Percentiles rank a stretch among this genome's conserved stretches.
phyloP scores from a whole-genome alignment of 1,140 invertebrate species.

The Habropoda laboriosa region DNA sequence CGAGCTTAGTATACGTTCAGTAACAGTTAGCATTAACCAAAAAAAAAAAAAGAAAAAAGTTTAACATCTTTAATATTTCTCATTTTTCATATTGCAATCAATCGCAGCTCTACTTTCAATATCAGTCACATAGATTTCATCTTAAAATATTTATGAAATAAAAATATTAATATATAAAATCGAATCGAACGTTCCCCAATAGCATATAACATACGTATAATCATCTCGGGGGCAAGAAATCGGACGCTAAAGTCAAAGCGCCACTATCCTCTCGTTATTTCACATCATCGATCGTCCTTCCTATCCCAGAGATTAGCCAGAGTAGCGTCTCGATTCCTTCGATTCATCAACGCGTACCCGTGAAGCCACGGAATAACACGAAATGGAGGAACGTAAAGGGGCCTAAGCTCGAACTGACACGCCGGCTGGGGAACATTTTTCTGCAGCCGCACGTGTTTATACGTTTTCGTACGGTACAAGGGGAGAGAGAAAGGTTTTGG shows the following conservation, averaged over 20 bases:
- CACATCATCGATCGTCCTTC: neutral
- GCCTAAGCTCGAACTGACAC: conserved; percentile 36
- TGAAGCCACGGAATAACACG: conserved; percentile 13
- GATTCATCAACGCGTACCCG: conserved; percentile 41
- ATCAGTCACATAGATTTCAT: too few relatives aligned
- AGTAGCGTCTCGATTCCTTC: conserved; percentile 44
- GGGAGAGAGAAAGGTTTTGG: conserved; percentile 47
- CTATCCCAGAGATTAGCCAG: conserved; percentile 30
- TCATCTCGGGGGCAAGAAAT: too few relatives aligned
- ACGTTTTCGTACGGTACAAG: conserved; percentile 26
- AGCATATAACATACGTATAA: too few relatives aligned
- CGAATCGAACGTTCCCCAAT: too few relatives aligned
- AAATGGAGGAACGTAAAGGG: conserved; percentile 31
- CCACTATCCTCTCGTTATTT: conserved; percentile 3
- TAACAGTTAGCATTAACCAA: too few relatives aligned
- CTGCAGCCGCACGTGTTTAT: conserved; percentile 42
- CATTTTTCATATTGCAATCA: too few relatives aligned
- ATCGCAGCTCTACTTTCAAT: too few relatives aligned
- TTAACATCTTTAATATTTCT: too few relatives aligned
- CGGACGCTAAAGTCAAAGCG: neutral
- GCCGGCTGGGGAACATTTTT: conserved; percentile 28
- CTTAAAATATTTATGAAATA: too few relatives aligned
- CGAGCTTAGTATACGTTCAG: too few relatives aligned
- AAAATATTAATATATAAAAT: too few relatives aligned
- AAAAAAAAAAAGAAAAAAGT: too few relatives aligned